These are phyloP conservation scores for Panthera tigris DNA, from an alignment of 2,113 vertebrate species.

Conservation along the genomic window DNA sequence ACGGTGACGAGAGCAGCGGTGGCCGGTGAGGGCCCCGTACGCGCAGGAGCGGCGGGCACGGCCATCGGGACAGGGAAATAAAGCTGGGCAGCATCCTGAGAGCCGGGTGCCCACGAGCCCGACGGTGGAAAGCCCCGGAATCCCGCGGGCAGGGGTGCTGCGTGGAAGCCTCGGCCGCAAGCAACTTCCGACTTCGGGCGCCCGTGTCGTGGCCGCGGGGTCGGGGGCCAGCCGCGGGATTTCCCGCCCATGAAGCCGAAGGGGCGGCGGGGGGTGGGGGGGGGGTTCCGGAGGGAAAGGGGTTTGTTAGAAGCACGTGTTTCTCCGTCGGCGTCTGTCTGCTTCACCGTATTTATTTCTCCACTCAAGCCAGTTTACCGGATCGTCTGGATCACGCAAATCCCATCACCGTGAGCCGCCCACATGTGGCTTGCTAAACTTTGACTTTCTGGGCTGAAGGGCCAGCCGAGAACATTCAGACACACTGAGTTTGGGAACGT, in stretches of 20 bases:
- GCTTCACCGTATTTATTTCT: neutral
- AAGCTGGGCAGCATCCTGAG: rapidly evolving
- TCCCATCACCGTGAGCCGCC: no score
- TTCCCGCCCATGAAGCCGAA: rapidly evolving
- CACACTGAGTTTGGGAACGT: neutral
- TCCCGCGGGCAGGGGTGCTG: neutral
- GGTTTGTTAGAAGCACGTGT: no score
- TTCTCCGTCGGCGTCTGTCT: neutral
- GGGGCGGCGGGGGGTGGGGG: neutral
- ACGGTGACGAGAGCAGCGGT: neutral
- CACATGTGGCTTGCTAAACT: neutral
- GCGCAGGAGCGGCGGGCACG: neutral
- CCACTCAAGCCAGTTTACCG: neutral
- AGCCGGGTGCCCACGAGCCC: neutral
- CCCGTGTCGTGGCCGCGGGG: neutral
- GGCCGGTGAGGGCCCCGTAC: neutral
- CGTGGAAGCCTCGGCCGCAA: neutral
- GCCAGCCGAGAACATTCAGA: neutral
- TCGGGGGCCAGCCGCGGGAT: rapidly evolving
- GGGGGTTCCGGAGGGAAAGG: neutral
- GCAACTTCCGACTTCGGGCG: neutral
- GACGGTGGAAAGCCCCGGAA: neutral
- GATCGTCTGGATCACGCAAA: neutral
- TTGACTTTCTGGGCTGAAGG: neutral
- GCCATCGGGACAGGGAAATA: rapidly evolving